These are phyloP conservation scores for Coleophora flavipennella DNA, from an alignment of 2,888 invertebrate species.

Conservation along the genomic window DNA sequence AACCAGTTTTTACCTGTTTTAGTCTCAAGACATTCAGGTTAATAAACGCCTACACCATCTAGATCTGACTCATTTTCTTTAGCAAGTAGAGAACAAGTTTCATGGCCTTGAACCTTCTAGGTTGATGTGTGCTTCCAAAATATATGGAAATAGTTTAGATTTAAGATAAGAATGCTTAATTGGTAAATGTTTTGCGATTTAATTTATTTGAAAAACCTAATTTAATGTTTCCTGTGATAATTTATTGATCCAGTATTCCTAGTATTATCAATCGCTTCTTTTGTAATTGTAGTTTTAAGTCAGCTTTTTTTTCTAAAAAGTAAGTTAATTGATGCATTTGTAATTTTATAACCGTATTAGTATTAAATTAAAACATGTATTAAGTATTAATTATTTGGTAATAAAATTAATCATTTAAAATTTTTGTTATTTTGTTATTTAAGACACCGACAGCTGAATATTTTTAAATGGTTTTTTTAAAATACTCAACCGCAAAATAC, in stretches of 20 bases:
- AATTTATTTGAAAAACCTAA: constrained; percentile 14
- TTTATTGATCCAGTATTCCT: constrained; percentile 18
- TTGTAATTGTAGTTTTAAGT: background rate
- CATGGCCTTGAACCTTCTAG: constrained; percentile 30
- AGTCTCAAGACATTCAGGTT: no score
- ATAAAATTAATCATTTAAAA: constrained; percentile 23
- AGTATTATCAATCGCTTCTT: background rate
- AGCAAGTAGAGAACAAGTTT: constrained; percentile 29
- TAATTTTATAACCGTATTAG: constrained; percentile 33
- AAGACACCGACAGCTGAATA: constrained; percentile 3
- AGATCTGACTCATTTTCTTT: constrained; percentile 10
- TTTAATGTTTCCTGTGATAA: constrained; percentile 49
- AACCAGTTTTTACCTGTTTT: no score
- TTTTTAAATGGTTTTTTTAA: no score
- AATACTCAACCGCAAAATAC: no score
- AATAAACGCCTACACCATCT: background rate
- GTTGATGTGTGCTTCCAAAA: constrained; percentile 32
- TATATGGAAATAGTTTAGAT: constrained; percentile 1
- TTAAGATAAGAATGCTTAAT: constrained; percentile 1
- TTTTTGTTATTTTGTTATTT: constrained; percentile 15
- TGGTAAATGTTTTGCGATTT: constrained; percentile 1
- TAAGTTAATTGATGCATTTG: constrained; percentile 28
- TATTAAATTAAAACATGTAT: constrained; percentile 40
- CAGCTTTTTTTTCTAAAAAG: constrained; percentile 14
- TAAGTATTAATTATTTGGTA: constrained; percentile 34